Base-by-base conservation (phyloP, 2,113 vertebrate species). In the Nothoprocta pentlandii region DNA sequence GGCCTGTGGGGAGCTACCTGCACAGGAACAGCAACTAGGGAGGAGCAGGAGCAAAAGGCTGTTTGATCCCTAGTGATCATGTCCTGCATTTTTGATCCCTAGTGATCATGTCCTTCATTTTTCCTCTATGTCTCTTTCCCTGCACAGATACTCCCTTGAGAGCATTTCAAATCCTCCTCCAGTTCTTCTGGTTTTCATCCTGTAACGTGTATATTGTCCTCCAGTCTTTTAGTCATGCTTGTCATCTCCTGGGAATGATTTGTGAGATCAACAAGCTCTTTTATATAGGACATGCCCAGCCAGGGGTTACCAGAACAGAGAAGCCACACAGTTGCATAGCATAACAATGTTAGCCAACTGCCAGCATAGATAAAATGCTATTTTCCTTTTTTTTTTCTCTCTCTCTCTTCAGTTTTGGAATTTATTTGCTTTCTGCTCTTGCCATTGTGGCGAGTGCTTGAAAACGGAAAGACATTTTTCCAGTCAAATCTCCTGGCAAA, bases 301-400 rank as follows among this genome's bases (percentile, higher is more conserved):
- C 87, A 95, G 94, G 85, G 91, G 79, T 94, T 94, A 92, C 79
- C 80, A 94, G 94, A 95, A 96, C 90, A 94, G 91, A 97, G 75
- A 93, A 97, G 95, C 95, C 92, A 63, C 96, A 95, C 19, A 80
- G 70, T 69, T 87, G 58, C 89, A 92, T 17, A 84, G 53, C 87
- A 87, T 69, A 80, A 82, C 90, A 89, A 77, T 82, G 84, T 82
- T 80, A 89, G 67, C 49, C 87, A 89, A 79, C 12, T 63, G 67
- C 91, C 84, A 92, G 80, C 86, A 92, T 56, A 92, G 87, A 77
- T 68, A 92, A 86, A 94, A 84, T 64, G 53, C 0, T 16, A 77
- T 94, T 94, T 92, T 75, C 51, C 23, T 42, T 59, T 61, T 59
- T 61, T 39, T 15, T 44, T 44, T 44, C 10, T 44, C 28, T 6